phyloP scores from a whole-genome alignment of 2,113 vertebrate species.

The Anser brachyrhynchus region DNA sequence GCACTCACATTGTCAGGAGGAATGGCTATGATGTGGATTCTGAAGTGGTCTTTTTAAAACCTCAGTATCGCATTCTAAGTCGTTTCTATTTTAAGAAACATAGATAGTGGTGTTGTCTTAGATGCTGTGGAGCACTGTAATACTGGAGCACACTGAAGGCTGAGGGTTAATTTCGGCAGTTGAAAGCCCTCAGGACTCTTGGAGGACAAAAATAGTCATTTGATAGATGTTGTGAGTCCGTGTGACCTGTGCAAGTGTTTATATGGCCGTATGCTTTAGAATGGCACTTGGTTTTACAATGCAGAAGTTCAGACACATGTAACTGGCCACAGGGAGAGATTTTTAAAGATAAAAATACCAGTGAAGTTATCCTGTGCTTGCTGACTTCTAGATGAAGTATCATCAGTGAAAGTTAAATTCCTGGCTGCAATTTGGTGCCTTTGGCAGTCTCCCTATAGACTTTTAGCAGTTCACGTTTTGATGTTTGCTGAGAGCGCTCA shows the following conservation, averaged over 20 bases:
- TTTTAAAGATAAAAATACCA: constrained; percentile 39
- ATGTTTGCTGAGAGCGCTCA: constrained; percentile 16
- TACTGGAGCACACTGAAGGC: not conserved
- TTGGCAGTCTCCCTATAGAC: not conserved
- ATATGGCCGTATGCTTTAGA: not conserved
- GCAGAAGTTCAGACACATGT: not conserved
- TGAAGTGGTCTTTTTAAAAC: constrained; percentile 8
- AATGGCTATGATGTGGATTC: not conserved
- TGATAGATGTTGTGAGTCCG: not conserved
- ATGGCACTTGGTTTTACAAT: constrained; percentile 1
- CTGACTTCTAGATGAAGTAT: constrained; percentile 3
- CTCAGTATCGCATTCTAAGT: not conserved
- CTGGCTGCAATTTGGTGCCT: not conserved
- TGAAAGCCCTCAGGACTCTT: not conserved
- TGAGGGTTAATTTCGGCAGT: not conserved
- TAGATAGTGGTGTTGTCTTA: not conserved
- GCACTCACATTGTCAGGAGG: not conserved
- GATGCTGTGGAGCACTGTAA: not conserved
- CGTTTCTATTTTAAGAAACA: not conserved
- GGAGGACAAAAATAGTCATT: not conserved
- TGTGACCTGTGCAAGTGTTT: not conserved
- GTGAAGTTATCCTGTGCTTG: not conserved
- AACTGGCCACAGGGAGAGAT: not conserved
- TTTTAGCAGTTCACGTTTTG: constrained; percentile 4
- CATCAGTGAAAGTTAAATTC: constrained; percentile 17